These are phyloP conservation scores for Astropecten irregularis DNA, from an alignment of 53 echinoderm and acorn worm species.

Conservation along the genomic window DNA sequence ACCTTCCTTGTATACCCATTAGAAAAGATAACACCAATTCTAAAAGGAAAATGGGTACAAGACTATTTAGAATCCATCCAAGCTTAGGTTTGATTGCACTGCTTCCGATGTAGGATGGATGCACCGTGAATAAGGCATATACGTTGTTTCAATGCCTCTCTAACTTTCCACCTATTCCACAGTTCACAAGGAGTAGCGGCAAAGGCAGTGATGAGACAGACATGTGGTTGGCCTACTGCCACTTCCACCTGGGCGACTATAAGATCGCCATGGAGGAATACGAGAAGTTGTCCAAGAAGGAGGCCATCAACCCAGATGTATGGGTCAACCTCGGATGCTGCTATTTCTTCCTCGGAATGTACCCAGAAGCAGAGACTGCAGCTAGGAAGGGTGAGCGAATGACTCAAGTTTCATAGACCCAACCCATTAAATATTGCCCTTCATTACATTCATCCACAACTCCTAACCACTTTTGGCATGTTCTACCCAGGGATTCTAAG, in stretches of 20 bases:
- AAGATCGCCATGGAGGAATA: constrained; percentile 91
- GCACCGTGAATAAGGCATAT: too few species aligned
- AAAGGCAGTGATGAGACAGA: constrained; percentile 91
- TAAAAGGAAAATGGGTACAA: too few species aligned
- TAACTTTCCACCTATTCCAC: too few species aligned
- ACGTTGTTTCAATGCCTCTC: too few species aligned
- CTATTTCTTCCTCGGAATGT: constrained; percentile 99
- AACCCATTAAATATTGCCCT: background rate
- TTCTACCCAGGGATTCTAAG: too few species aligned
- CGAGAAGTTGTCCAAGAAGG: constrained; percentile 79
- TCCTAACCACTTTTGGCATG: background rate
- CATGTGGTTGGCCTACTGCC: constrained; percentile 94
- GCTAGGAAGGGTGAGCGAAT: constrained; percentile 72
- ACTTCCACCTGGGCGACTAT: constrained; percentile 94
- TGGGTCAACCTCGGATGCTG: constrained; percentile 97
- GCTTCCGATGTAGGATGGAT: too few species aligned
- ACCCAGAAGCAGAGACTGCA: constrained; percentile 81
- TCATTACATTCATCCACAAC: background rate
- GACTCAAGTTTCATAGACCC: too few species aligned
- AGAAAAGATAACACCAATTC: too few species aligned
- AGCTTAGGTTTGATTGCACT: too few species aligned
- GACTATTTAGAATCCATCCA: too few species aligned
- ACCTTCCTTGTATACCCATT: too few species aligned
- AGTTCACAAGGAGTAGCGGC: constrained; percentile 95
- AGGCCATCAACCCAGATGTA: constrained; percentile 82